Percentiles rank a stretch among this genome's conserved stretches.
phyloP scores from a whole-genome alignment of 2,888 invertebrate species.

The Hypsopygia costalis region DNA sequence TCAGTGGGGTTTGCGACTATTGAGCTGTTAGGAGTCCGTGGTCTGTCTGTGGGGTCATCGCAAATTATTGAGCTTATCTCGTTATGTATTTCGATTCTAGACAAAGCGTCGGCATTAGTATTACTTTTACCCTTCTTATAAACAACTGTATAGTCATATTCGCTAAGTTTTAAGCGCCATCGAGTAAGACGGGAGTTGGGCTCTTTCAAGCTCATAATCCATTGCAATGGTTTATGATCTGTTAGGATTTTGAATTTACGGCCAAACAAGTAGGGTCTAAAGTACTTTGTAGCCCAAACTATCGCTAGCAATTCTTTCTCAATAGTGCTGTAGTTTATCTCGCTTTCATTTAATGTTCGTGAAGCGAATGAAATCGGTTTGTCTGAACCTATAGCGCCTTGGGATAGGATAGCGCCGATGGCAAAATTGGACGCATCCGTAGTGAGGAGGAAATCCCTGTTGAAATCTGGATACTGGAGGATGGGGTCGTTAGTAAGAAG shows the following conservation, averaged over 20 bases:
- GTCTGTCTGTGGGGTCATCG: not conserved
- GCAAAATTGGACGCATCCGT: not conserved
- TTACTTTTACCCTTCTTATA: constrained; percentile 20
- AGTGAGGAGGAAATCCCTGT: not conserved
- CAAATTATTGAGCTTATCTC: no score
- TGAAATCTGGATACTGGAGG: constrained; percentile 17
- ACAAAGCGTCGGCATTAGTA: constrained; percentile 21
- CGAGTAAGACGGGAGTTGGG: constrained; percentile 21
- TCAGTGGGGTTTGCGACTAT: no score
- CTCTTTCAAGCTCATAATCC: constrained; percentile 12
- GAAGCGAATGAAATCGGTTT: constrained; percentile 14
- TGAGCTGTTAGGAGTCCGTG: not conserved
- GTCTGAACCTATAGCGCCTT: constrained; percentile 18
- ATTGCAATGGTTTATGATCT: not conserved
- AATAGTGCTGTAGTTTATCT: constrained; percentile 2
- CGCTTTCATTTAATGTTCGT: constrained; percentile 6
- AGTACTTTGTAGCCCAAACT: constrained; percentile 22
- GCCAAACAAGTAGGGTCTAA: constrained; percentile 1
- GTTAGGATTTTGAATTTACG: not conserved
- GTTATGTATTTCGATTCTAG: constrained; percentile 15
- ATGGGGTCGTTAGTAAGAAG: constrained; percentile 28
- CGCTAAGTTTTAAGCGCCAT: constrained; percentile 22
- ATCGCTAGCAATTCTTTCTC: constrained; percentile 1
- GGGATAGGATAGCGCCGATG: constrained; percentile 14
- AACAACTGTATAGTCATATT: constrained; percentile 21